A percentile compares a stretch with the other conserved stretches of the same genome.
Evolutionary conservation across 2,797 vertebrate genomes (phyloP).

Genomic region (Gallinago nigripennis): DNA sequence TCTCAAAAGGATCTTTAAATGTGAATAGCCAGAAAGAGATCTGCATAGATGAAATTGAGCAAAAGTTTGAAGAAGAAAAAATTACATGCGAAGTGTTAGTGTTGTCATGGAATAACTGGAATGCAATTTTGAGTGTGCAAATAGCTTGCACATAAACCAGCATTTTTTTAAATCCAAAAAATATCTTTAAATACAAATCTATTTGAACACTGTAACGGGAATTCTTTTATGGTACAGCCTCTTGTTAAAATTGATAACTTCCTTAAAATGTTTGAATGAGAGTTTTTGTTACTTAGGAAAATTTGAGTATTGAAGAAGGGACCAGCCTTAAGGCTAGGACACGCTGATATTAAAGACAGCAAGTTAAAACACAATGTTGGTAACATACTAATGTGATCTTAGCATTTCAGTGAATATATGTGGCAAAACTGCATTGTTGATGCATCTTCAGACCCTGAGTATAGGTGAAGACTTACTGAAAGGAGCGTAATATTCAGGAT

Average conservation of each 20-base stretch:
- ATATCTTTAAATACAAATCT: background rate
- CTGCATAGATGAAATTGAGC: background rate
- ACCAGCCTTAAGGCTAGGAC: background rate
- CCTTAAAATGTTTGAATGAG: background rate
- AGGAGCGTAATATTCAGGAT: background rate
- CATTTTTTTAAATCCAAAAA: background rate
- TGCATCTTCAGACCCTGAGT: background rate
- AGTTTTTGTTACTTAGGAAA: background rate
- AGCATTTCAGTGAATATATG: background rate
- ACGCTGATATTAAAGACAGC: background rate
- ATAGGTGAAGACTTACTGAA: background rate
- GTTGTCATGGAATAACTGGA: background rate
- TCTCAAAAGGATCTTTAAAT: conserved; percentile 12
- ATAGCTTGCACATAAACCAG: background rate
- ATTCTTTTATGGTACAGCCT: background rate
- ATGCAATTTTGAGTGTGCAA: background rate
- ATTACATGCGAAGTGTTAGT: background rate
- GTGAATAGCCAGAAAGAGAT: background rate
- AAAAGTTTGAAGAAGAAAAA: background rate
- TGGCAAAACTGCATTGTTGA: background rate
- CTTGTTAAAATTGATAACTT: background rate
- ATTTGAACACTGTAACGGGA: background rate
- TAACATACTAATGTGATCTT: background rate
- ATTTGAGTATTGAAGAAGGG: background rate
- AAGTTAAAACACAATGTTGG: background rate